Evolutionary conservation across 2,888 invertebrate species (phyloP).

Genomic region (Bhutanitis thaidina): DNA sequence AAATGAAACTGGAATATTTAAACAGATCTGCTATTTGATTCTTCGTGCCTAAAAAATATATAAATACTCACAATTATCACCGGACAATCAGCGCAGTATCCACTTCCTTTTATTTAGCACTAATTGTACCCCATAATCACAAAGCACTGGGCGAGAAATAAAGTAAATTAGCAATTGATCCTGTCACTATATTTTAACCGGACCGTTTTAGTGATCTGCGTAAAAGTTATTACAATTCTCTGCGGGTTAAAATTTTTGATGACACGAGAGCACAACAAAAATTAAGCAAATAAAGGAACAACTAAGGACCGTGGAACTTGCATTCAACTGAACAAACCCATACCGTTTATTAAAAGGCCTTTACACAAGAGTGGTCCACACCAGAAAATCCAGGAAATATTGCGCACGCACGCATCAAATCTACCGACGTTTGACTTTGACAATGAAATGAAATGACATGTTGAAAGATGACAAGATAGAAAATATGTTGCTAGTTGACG

Average conservation of each 20-base stretch:
- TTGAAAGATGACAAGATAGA: conserved; percentile 7
- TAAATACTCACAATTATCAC: conserved; percentile 27
- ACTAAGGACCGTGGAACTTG: conserved; percentile 27
- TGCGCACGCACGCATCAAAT: conserved; percentile 48
- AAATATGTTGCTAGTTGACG: not conserved
- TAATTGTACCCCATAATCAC: conserved; percentile 46
- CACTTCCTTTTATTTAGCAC: conserved; percentile 44
- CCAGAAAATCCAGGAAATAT: conserved; percentile 35
- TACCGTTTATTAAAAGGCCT: conserved; percentile 26
- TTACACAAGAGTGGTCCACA: conserved; percentile 33
- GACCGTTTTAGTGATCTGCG: conserved; percentile 27
- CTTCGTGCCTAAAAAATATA: conserved; percentile 1
- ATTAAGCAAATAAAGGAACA: conserved; percentile 25
- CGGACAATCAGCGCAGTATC: conserved; percentile 20
- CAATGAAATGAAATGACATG: conserved; percentile 11
- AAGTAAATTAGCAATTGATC: conserved; percentile 43
- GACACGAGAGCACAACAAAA: conserved; percentile 31
- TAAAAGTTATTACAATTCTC: conserved; percentile 22
- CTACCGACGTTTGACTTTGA: conserved; percentile 2
- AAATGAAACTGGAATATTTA: conserved; percentile 2
- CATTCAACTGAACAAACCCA: conserved; percentile 30
- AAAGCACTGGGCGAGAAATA: conserved; percentile 44
- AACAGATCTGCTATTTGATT: not conserved
- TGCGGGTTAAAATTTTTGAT: conserved; percentile 28
- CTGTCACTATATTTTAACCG: conserved; percentile 36